Evolutionary conservation across 2,888 invertebrate genomes (phyloP), one percentile per base, ranked within the genome.

Genomic region (Drosophila paramelanica): DNA sequence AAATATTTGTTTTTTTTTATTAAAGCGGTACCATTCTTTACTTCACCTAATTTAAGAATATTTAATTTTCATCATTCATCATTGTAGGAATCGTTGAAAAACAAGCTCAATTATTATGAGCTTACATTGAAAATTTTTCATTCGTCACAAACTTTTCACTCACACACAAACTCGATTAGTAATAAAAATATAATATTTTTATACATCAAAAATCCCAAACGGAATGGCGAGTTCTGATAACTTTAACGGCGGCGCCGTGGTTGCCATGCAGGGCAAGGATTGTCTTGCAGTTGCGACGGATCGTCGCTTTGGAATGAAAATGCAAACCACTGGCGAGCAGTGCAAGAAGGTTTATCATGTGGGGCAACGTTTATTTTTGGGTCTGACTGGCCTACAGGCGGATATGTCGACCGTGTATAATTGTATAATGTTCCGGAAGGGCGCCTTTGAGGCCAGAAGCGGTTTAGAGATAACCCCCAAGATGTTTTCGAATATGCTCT

Each of bases 241-340:
- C 14, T 1, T 96, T 89, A 99, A 98, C 93, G 98, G 98, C 76
- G 98, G 98, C 76, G 97, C 97, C 59, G 96, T 98, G 86, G 96
- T 99, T 76, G 99, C 98, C 31, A 99, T 99, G 99, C 97, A 96
- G 89, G 99, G 99, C n/a, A 97, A 98, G 89, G 95, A 98, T 88
- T 99, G 99, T 92, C 98, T 99, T 45, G 98, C 98, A 10, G 98
- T 99, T 82, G 98, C 98, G 31, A 95, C 98, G 1, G 99, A 99
- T 93, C 95, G 96, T 86, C 94, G 99, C 73, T 98, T 97, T 91
- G 99, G 99, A 89, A 95, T 98, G 65, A 97, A 98, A 92, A 96
- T 96, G 0, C 97, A 97, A 93, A 98, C 98, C 0, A 94, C 99
- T 57, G 95, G 96, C 4, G 96, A 96, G 38, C 96, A 99, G 92